phyloP scores from a whole-genome alignment of 2,888 invertebrate genomes.

The Caenorhabditis japonica region DNA sequence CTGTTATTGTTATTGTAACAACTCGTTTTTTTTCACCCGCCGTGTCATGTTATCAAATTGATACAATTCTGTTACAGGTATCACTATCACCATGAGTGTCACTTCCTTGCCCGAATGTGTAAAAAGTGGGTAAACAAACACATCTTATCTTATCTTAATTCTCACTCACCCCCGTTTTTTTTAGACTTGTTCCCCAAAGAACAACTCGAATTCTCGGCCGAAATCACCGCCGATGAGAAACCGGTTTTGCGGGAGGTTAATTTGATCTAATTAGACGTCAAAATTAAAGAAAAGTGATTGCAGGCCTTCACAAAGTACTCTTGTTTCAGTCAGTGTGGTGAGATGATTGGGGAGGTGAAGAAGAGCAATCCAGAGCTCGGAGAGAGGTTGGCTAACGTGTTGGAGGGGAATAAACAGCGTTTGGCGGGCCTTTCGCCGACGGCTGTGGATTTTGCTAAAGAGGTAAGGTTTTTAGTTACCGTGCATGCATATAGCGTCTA shows the following conservation, averaged over 20 bases:
- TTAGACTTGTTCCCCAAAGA: constrained; percentile 61
- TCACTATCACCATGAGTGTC: constrained; percentile 33
- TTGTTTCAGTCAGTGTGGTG: constrained; percentile 58
- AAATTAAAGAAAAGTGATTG: neutral
- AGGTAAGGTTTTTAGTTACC: constrained; percentile 17
- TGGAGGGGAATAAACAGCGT: constrained; percentile 55
- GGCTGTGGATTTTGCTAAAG: constrained; percentile 52
- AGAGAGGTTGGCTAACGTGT: constrained; percentile 44
- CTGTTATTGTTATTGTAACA: neutral
- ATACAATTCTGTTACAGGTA: neutral
- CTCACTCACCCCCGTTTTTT: constrained; percentile 6
- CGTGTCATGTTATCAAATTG: neutral
- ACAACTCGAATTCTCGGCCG: constrained; percentile 57
- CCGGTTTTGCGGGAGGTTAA: constrained; percentile 50
- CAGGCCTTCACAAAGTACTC: constrained; percentile 57
- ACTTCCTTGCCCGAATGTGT: constrained; percentile 48
- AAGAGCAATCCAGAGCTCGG: constrained; percentile 50
- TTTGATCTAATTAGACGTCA: neutral
- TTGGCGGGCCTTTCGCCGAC: constrained; percentile 54
- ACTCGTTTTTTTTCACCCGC: neutral
- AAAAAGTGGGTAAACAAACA: constrained; percentile 22
- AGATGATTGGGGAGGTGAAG: constrained; percentile 56
- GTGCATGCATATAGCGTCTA: no score
- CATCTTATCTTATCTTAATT: neutral
- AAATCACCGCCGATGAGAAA: constrained; percentile 56